Percentiles rank a stretch among this genome's conserved stretches.
phyloP scores from a whole-genome alignment of 2,113 vertebrate species.

The Mus pahari region DNA sequence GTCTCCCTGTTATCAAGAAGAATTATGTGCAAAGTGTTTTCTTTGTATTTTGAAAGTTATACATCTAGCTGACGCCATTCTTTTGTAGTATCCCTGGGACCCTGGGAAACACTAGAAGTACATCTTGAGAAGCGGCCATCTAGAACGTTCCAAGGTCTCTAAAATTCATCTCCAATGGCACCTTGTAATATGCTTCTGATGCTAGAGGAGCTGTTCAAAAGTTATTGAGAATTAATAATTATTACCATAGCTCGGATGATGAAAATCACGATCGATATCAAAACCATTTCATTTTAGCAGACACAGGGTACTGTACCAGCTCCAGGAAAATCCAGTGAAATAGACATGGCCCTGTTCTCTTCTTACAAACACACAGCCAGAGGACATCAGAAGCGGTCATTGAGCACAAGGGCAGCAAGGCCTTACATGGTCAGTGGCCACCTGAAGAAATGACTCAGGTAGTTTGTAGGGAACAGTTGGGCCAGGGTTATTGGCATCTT shows the following conservation, averaged over 20 bases:
- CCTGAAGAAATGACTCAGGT: background rate
- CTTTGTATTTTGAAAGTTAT: background rate
- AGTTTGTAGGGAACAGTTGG: background rate
- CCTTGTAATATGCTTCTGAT: background rate
- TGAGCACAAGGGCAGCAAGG: background rate
- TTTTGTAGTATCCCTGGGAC: background rate
- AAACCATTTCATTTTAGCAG: background rate
- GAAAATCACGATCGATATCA: conserved; percentile 1
- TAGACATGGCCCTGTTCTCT: background rate
- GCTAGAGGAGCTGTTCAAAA: background rate
- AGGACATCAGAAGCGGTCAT: background rate
- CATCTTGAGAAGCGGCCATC: background rate
- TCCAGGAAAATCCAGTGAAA: background rate
- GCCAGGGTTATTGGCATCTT: background rate
- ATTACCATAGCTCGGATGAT: conserved; percentile 13
- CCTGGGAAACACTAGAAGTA: background rate
- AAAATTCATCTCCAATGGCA: conserved; percentile 23
- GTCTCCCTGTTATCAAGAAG: background rate
- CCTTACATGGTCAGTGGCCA: background rate
- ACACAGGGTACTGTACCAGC: background rate
- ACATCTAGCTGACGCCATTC: background rate
- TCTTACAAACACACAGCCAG: background rate
- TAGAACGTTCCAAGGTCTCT: background rate
- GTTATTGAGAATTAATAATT: conserved; percentile 44
- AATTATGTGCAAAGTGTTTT: background rate